Conservation (phyloP, 2,113 vertebrate species). For the Serilophus lunatus region DNA sequence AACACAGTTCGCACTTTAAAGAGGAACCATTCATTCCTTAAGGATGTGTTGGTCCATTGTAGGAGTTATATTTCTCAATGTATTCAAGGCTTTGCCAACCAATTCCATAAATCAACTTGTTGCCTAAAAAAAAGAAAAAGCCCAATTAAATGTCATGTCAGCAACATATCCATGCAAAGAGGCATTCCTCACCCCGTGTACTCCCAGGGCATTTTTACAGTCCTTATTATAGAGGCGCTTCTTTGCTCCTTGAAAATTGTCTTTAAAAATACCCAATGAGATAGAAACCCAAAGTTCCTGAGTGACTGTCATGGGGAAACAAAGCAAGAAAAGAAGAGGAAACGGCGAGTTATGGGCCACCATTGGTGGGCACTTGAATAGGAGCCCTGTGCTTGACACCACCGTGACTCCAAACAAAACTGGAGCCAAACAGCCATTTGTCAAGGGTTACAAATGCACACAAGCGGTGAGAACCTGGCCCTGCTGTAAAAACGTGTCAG, state of each 20-base stretch:
- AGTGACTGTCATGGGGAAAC: not conserved
- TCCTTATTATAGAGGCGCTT: not conserved
- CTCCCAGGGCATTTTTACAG: not conserved
- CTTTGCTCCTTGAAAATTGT: not conserved
- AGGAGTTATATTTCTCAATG: not conserved
- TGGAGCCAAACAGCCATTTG: conserved; percentile 54
- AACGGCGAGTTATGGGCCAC: not conserved
- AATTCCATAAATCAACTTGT: not conserved
- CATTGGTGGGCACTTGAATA: conserved; percentile 59
- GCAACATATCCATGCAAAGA: not conserved
- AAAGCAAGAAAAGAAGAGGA: conserved; percentile 47
- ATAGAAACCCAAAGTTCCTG: not conserved
- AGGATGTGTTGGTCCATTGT: not conserved
- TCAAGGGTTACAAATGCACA: conserved; percentile 40
- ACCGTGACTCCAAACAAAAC: conserved; percentile 45
- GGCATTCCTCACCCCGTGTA: not conserved
- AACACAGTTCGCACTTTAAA: not conserved
- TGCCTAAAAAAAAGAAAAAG: not conserved
- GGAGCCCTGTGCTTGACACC: conserved; percentile 44
- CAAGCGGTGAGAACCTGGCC: conserved; percentile 52
- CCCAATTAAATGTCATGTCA: not conserved
- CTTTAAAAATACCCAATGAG: not conserved
- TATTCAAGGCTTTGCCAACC: not conserved
- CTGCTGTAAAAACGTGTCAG: conserved; percentile 26
- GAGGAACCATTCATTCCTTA: not conserved